These are phyloP conservation scores for Nomada lathburiana DNA, from an alignment of 2,888 invertebrate genomes.

Conservation along the genomic window DNA sequence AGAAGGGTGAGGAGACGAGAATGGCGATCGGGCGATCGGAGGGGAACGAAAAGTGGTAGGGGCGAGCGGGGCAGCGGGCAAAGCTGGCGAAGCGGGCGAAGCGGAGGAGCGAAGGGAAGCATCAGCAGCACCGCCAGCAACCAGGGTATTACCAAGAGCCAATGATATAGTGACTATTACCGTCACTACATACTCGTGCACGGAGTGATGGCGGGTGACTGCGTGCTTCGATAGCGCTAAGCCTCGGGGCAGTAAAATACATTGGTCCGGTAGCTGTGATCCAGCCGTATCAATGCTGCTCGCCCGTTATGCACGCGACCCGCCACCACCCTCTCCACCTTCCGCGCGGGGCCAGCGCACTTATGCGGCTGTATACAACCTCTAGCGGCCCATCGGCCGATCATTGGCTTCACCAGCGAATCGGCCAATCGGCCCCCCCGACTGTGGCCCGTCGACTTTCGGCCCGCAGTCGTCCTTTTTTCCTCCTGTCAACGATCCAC, in stretches of 20 bases:
- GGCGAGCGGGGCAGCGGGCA: conserved; percentile 18
- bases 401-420: no score
- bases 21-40: conserved; percentile 55
- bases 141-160: conserved; percentile 84
- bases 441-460: not conserved
- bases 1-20: conserved; percentile 53
- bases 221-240: conserved; percentile 84
- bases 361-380: conserved; percentile 23
- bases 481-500: not conserved
- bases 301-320: conserved; percentile 82
- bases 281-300: conserved; percentile 84
- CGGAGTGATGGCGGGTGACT: conserved; percentile 84
- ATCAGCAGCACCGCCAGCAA: conserved; percentile 70
- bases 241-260: conserved; percentile 84
- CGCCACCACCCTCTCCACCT: conserved; percentile 61
- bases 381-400: conserved; percentile 1
- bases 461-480: no score
- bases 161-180: conserved; percentile 85
- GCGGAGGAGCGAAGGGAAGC: conserved; percentile 64
- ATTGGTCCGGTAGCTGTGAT: conserved; percentile 84
- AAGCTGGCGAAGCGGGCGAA: conserved; percentile 50
- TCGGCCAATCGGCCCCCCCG: no score
- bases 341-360: conserved; percentile 37
- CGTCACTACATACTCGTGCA: conserved; percentile 83
- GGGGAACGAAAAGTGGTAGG: conserved; percentile 50